Evolutionary conservation across 1,140 invertebrate species (phyloP), one percentile per base, ranked within the genome.

Genomic region (Pantala flavescens): DNA sequence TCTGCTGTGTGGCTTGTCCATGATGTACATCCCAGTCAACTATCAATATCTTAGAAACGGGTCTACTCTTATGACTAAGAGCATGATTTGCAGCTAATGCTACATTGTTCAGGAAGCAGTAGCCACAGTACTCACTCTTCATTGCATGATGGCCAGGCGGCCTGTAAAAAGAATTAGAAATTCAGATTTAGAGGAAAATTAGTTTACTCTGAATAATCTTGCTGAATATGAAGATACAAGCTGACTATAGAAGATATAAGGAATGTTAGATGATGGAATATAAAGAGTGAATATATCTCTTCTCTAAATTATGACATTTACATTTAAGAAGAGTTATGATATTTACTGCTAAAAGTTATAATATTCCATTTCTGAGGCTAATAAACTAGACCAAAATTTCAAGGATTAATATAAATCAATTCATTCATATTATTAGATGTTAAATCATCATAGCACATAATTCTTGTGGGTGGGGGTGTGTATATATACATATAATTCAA

Each of bases 81-180:
- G 90, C 91, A 81, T 92, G 87, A 78, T 91, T 88, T 23, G 95
- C 94, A 14, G 94, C 95, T 71, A 99, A 84, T 0, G 94, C 97
- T 0, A 97, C 95, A 84, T 99, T 99, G 82, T 99, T 99, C 78
- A 98, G 97, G 81, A 93, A 94, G 83, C 97, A 99, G 82, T 96
- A 98, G 21, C 97, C 97, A 84, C 92, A 93, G 75, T 90, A 94
- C 81, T 94, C 92, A 21, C 89, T 85, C 77, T 88, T 84, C 91
- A 95, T 96, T 5, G 97, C 97, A 87, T 99, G 98, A 85, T 99
- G 98, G 23, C 98, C 97, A 12, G 97, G 97, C 63, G 97, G 97
- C 77, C 96, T 90, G 75, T 85, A 86, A 76, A 88, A 82, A 74
- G 36, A 75, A 74, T 73, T 73, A 43, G 23, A 55, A 63, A 36